Conservation (phyloP, 2,113 vertebrate genomes). For the Craseonycteris thonglongyai region DNA sequence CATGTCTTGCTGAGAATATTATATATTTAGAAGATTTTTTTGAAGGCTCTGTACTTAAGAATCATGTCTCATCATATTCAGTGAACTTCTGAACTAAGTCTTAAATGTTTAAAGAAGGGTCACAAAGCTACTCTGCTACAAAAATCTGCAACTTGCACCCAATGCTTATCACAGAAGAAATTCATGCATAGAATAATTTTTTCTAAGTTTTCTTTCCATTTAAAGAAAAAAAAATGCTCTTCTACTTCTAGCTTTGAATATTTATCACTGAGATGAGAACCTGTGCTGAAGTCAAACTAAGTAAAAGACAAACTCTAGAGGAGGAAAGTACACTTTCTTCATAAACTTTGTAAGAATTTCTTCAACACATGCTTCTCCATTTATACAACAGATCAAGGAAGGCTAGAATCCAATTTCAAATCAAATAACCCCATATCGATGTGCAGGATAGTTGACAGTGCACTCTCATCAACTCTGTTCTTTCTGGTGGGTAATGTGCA, state of each 20-base stretch:
- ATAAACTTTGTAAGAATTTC: constrained; percentile 77
- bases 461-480: constrained; percentile 77
- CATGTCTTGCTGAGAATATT: constrained; percentile 79
- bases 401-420: constrained; percentile 84
- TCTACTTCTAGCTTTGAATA: constrained; percentile 73
- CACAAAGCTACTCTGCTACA: constrained; percentile 77
- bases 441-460: constrained; percentile 75
- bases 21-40: constrained; percentile 84
- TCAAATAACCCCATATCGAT: constrained; percentile 83
- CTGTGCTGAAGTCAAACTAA: constrained; percentile 55
- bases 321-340: constrained; percentile 49
- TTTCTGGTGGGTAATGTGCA: constrained; percentile 82
- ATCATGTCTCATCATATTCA: constrained; percentile 76
- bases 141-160: constrained; percentile 75
- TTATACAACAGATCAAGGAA: constrained; percentile 81
- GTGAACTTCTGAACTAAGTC: constrained; percentile 84
- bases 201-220: constrained; percentile 67
- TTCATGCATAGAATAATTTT: constrained; percentile 78
- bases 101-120: constrained; percentile 88
- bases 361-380: constrained; percentile 75
- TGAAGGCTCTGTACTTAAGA: constrained; percentile 78
- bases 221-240: constrained; percentile 1
- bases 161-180: constrained; percentile 78
- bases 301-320: constrained; percentile 55
- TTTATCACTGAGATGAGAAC: constrained; percentile 68